Evolutionary conservation across 2,888 invertebrate genomes (phyloP).

Genomic region (Agelastica alni): DNA sequence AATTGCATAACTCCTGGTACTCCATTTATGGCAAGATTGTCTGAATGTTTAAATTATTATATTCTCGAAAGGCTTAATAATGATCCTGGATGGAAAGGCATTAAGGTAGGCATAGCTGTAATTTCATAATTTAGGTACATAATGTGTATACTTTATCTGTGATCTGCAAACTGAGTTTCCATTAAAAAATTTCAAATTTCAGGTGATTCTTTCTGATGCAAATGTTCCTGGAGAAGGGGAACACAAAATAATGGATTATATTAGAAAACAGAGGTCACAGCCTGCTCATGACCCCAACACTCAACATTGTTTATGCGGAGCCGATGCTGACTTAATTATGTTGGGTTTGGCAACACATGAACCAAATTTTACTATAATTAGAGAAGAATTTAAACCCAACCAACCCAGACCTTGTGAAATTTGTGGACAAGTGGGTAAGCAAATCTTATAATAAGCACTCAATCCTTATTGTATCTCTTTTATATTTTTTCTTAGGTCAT

Average conservation of each 20-base stretch:
- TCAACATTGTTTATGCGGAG: conserved; percentile 95
- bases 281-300: conserved; percentile 98
- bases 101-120: conserved; percentile 72
- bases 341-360: conserved; percentile 98
- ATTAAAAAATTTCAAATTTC: no score
- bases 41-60: conserved; percentile 83
- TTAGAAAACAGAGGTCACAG: conserved; percentile 91
- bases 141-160: no score
- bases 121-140: no score
- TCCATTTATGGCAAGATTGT: conserved; percentile 93
- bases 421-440: conserved; percentile 78
- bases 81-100: conserved; percentile 92
- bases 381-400: conserved; percentile 98
- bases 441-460: neutral
- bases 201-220: conserved; percentile 90
- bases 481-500: conserved; percentile 66
- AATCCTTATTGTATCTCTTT: neutral
- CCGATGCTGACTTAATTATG: conserved; percentile 98
- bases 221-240: conserved; percentile 92
- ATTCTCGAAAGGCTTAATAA: conserved; percentile 87
- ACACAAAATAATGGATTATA: conserved; percentile 97
- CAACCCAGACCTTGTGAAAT: conserved; percentile 94
- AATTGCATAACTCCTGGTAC: conserved; percentile 99
- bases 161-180: no score
- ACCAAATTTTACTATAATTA: conserved; percentile 97